phyloP scores from a whole-genome alignment of 1,140 invertebrate species.

The Drosophila suzukii region DNA sequence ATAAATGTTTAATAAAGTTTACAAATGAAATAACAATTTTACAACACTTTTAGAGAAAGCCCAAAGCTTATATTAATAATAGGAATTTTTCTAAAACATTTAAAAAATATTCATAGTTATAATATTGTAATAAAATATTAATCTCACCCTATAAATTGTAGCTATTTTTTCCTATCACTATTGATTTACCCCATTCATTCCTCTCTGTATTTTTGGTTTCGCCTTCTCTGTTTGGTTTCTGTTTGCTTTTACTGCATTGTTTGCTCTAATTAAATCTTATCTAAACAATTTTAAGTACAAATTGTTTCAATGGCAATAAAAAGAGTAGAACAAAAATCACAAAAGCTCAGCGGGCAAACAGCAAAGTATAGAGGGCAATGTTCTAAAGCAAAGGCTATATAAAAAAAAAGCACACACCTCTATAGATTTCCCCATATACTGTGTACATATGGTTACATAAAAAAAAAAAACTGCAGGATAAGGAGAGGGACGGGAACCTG shows the following conservation, averaged over 20 bases:
- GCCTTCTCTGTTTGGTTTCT: background rate
- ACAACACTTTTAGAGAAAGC: too few species aligned
- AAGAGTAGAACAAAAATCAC: background rate
- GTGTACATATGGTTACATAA: constrained; percentile 11
- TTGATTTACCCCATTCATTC: background rate
- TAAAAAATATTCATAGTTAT: too few species aligned
- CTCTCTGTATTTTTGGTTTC: background rate
- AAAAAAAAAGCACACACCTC: background rate
- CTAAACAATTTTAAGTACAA: constrained; percentile 53
- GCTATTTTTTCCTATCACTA: too few species aligned
- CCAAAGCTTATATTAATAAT: too few species aligned
- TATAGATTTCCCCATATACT: constrained; percentile 9
- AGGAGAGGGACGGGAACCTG: background rate
- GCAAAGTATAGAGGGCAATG: constrained; percentile 16
- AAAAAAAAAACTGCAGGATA: background rate
- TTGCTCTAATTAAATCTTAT: constrained; percentile 59
- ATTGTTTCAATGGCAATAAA: constrained; percentile 30
- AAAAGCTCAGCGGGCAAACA: constrained; percentile 3
- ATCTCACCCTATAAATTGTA: too few species aligned
- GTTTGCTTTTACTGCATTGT: constrained; percentile 6
- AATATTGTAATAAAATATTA: too few species aligned
- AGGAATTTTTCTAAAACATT: too few species aligned
- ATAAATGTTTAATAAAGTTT: too few species aligned
- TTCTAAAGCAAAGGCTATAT: constrained; percentile 12
- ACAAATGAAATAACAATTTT: too few species aligned